A percentile compares a stretch with the other conserved stretches of the same genome.
phyloP scores from a whole-genome alignment of 2,888 invertebrate genomes.

The Mythimna ferrago region DNA sequence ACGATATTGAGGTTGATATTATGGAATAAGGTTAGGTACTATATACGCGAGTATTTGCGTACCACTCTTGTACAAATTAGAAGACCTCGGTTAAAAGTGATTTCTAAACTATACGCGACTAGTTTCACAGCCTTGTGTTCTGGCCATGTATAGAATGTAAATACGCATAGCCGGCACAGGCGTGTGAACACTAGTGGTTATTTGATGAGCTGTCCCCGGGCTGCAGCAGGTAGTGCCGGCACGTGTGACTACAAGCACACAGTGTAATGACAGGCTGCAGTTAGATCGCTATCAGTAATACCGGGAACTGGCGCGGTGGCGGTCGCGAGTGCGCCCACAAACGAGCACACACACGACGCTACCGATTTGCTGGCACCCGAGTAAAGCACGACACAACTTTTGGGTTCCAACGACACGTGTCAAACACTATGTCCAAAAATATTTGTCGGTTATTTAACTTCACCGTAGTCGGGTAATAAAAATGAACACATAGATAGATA shows the following conservation, averaged over 20 bases:
- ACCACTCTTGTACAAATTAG: too few species aligned
- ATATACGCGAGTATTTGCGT: too few species aligned
- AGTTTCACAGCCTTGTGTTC: too few species aligned
- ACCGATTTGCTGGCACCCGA: not conserved
- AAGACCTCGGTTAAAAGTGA: too few species aligned
- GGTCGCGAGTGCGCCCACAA: not conserved
- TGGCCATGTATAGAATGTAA: too few species aligned
- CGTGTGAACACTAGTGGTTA: slow-evolving; percentile 18
- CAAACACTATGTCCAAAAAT: too few species aligned
- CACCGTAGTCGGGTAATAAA: too few species aligned
- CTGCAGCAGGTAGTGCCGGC: not conserved
- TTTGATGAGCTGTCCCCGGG: slow-evolving; percentile 9
- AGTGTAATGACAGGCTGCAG: not conserved
- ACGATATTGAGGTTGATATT: too few species aligned
- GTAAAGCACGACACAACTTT: not conserved
- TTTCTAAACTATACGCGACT: too few species aligned
- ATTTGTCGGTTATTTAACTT: too few species aligned
- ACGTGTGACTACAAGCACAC: not conserved
- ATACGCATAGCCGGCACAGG: not conserved
- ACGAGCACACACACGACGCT: not conserved
- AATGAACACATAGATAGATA: too few species aligned
- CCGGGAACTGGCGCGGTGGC: not conserved
- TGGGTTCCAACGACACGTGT: not conserved
- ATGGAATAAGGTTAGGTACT: too few species aligned
- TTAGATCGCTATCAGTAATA: slow-evolving; percentile 15